Conservation (phyloP, 2,797 vertebrate species). For the Oophaga sylvatica region DNA sequence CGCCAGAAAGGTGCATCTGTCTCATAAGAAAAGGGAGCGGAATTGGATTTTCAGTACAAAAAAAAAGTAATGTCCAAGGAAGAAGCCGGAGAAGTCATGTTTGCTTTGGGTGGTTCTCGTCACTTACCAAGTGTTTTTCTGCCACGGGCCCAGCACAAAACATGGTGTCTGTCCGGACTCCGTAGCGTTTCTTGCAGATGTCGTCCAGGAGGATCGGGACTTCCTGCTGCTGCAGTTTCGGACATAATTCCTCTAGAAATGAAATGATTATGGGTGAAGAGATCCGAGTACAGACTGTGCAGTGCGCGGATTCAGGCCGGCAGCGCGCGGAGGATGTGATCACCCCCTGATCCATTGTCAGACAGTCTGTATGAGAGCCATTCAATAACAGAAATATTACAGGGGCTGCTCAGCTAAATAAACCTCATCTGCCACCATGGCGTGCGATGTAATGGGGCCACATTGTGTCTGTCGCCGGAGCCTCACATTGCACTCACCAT, state of each 20-base stretch:
- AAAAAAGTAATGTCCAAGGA: neutral
- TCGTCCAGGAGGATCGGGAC: constrained; percentile 65
- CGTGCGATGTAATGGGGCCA: too few species aligned
- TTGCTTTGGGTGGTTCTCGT: neutral
- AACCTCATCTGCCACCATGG: too few species aligned
- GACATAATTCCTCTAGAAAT: constrained; percentile 56
- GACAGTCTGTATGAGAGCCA: too few species aligned
- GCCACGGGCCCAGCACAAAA: constrained; percentile 69
- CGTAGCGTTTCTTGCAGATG: constrained; percentile 63
- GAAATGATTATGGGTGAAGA: neutral
- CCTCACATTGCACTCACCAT: neutral
- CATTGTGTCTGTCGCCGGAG: too few species aligned
- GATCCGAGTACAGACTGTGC: too few species aligned
- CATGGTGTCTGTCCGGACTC: constrained; percentile 60
- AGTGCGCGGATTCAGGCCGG: too few species aligned
- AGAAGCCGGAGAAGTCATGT: neutral
- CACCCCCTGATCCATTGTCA: too few species aligned
- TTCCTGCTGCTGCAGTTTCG: constrained; percentile 68
- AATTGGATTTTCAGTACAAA: neutral
- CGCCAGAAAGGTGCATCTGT: neutral
- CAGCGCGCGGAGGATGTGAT: too few species aligned
- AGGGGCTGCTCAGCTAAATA: too few species aligned
- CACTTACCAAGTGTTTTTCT: constrained; percentile 62
- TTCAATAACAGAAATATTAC: too few species aligned
- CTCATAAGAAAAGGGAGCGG: neutral